Percentiles rank a stretch among this genome's conserved stretches.
Conservation (phyloP, 2,888 invertebrate genomes). For the Lacanobia oleracea region DNA sequence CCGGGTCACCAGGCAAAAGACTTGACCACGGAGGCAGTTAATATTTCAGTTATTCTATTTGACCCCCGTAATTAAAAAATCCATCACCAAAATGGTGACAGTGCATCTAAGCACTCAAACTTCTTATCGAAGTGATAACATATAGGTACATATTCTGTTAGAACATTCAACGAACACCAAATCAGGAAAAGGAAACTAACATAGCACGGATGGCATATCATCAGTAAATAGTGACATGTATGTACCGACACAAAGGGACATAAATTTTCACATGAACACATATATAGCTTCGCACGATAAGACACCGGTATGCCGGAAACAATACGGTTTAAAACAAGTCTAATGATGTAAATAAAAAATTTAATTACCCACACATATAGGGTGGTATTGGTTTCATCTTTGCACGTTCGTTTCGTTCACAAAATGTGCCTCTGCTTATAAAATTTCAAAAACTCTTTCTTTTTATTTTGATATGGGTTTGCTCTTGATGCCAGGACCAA, state of each 20-base stretch:
- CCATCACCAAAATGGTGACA: no score
- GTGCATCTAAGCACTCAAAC: no score
- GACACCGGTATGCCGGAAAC: constrained; percentile 46
- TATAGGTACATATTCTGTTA: neutral
- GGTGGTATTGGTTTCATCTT: neutral
- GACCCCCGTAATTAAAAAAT: no score
- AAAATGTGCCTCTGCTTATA: neutral
- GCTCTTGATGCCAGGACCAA: no score
- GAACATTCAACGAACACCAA: neutral
- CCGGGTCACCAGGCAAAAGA: no score
- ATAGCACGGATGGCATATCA: constrained; percentile 5
- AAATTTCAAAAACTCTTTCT: neutral
- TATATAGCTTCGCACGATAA: constrained; percentile 30
- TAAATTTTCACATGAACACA: constrained; percentile 40
- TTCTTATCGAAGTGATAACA: no score
- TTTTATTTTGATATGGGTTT: no score
- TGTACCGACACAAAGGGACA: constrained; percentile 40
- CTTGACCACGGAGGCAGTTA: no score
- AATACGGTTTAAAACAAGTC: constrained; percentile 22
- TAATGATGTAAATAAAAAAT: neutral
- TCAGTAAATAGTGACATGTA: neutral
- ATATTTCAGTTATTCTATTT: no score
- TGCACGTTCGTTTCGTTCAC: neutral
- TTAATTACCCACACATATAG: neutral
- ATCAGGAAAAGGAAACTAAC: constrained; percentile 31